Base-by-base conservation (phyloP, 2,888 invertebrate species). In the Drosophila prostipennis region DNA sequence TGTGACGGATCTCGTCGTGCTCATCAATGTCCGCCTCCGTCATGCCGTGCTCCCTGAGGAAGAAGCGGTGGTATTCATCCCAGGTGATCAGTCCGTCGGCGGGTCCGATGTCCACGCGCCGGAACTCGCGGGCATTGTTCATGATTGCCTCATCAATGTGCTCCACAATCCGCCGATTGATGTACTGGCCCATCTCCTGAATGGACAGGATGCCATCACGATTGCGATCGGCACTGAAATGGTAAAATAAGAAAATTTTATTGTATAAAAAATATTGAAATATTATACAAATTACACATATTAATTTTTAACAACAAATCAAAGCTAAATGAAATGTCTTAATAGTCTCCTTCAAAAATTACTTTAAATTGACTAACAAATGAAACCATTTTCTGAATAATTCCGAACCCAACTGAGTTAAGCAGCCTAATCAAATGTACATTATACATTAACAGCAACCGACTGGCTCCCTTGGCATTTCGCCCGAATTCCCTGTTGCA, bases 61-160 rank as follows among this genome's bases (percentile, higher is more conserved):
- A 96, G 89, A 95, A 95, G 0, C 94, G 92, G 89, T 96, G 95
- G 87, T 96, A 97, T 89, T 97, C 96, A 67, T 95, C 94, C 96
- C 96, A 97, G 1, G 95, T 94, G 40, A 97, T 93, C 51, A 92
- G 74, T 2, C 92, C 92, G 87, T 96, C 95, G 70, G 93, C 92
- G 0, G 95, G 95, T 86, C 94, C 93, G 48, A 93, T 93, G 81
- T 96, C 96, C 45, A 96, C 94, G 40, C 93, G 91, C 19, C 94
- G 93, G 83, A 96, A 96, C 16, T 95, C 91, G 0, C 94, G 93
- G 56, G 94, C 94, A 91, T 96, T 96, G 80, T 94, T 94, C 85
- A 93, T 92, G 76, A 95, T 93, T 0, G 95, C 95, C 60, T 93
- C 93, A 32, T 94, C 93, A 72, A 96, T 95, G 84, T 96, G 96